Percentiles rank a stretch among this genome's conserved stretches.
Conservation (phyloP, 1,140 invertebrate species). For the Theocolax elegans region DNA sequence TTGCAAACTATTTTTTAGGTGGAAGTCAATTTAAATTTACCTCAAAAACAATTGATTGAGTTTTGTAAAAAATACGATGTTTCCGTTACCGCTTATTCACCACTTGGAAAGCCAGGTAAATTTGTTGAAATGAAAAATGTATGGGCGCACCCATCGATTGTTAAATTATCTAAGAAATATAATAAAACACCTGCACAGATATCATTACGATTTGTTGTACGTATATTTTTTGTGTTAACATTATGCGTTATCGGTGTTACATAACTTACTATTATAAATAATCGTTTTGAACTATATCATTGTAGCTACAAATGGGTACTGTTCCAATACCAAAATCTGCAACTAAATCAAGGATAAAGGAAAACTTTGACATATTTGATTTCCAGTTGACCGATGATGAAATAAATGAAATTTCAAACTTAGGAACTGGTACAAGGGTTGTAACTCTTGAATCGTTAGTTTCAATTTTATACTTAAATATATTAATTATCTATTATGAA, state of each 20-base stretch:
- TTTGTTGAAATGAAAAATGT: slow-evolving; percentile 43
- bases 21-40: slow-evolving; percentile 85
- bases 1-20: slow-evolving; percentile 43
- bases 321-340: slow-evolving; percentile 80
- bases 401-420: slow-evolving; percentile 56
- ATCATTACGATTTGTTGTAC: slow-evolving; percentile 75
- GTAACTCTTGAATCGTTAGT: slow-evolving; percentile 48
- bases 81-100: slow-evolving; percentile 82
- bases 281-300: not conserved
- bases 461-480: slow-evolving; percentile 19
- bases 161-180: slow-evolving; percentile 72
- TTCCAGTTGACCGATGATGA: slow-evolving; percentile 76
- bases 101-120: slow-evolving; percentile 72
- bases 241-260: too few relatives aligned
- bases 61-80: slow-evolving; percentile 79
- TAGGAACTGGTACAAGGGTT: slow-evolving; percentile 51
- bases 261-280: slow-evolving; percentile 13
- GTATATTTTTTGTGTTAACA: slow-evolving; percentile 31
- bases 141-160: slow-evolving; percentile 68
- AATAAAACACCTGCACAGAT: slow-evolving; percentile 78
- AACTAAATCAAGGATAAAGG: slow-evolving; percentile 73
- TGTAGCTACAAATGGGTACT: slow-evolving; percentile 53
- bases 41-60: slow-evolving; percentile 79
- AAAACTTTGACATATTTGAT: slow-evolving; percentile 81
- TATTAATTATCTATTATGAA: not conserved